Percentiles rank a stretch among this genome's conserved stretches.
These are phyloP conservation scores for Plusia festucae DNA, from an alignment of 2,888 invertebrate genomes.

Conservation along the genomic window DNA sequence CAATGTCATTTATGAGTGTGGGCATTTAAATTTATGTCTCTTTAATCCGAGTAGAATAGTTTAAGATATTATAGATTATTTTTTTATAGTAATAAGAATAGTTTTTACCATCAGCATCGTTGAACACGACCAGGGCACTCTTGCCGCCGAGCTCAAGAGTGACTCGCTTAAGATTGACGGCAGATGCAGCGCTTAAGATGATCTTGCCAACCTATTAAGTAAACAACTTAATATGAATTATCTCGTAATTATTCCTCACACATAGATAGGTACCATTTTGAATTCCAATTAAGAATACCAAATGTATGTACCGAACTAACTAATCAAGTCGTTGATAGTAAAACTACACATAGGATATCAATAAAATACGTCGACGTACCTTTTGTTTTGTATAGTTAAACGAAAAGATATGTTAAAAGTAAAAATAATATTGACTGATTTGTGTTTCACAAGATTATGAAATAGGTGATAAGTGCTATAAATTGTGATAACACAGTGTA, in stretches of 20 bases:
- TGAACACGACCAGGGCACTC: constrained; percentile 95
- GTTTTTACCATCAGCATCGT: constrained; percentile 92
- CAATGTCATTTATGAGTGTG: constrained; percentile 1
- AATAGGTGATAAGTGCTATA: neutral
- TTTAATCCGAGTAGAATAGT: too few relatives aligned
- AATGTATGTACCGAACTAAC: neutral
- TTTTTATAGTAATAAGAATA: too few relatives aligned
- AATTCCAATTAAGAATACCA: neutral
- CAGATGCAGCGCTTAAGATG: constrained; percentile 91
- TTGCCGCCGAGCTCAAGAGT: constrained; percentile 97
- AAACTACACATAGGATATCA: too few relatives aligned
- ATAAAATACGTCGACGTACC: too few relatives aligned
- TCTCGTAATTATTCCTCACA: constrained; percentile 6
- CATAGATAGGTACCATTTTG: constrained; percentile 2
- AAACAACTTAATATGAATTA: constrained; percentile 17
- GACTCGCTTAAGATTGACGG: constrained; percentile 94
- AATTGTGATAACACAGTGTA: neutral
- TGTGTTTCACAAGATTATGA: neutral
- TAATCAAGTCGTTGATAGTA: too few relatives aligned
- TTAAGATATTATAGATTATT: too few relatives aligned
- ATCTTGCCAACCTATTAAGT: constrained; percentile 74
- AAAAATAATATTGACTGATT: neutral
- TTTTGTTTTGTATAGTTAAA: too few relatives aligned
- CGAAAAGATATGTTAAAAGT: neutral
- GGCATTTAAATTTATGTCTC: neutral